Percentiles rank a stretch among this genome's conserved stretches.
These are phyloP conservation scores for Eulacestoma nigropectus DNA, from an alignment of 2,113 vertebrate genomes.

Conservation along the genomic window DNA sequence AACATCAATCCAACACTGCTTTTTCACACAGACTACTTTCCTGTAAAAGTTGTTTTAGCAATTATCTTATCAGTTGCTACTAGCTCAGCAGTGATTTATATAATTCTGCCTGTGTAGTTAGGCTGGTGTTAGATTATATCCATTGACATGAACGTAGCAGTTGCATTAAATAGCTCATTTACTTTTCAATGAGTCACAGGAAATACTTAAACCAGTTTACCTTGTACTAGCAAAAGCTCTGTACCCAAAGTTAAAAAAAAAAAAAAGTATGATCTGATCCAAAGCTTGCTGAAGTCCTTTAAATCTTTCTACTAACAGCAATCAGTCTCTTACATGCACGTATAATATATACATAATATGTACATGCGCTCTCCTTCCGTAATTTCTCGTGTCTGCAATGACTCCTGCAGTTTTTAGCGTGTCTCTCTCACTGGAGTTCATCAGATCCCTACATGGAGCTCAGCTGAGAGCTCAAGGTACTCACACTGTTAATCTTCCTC, in stretches of 20 bases:
- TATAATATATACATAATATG: not conserved
- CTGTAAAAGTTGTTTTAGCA: conserved; percentile 1
- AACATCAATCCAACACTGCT: not conserved
- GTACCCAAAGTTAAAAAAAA: not conserved
- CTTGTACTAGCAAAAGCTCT: not conserved
- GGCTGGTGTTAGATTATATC: not conserved
- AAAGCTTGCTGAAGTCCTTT: not conserved
- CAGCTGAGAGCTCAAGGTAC: not conserved
- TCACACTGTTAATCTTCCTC: not conserved
- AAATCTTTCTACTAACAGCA: not conserved
- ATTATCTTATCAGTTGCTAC: conserved; percentile 44
- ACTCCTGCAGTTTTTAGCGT: not conserved
- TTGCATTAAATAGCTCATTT: conserved; percentile 26
- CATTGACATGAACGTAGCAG: not conserved
- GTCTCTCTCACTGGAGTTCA: not conserved
- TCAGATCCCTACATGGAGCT: not conserved
- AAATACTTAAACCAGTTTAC: conserved; percentile 22
- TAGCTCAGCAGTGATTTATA: not conserved
- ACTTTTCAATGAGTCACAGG: conserved; percentile 41
- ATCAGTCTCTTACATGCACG: not conserved
- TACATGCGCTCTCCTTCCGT: not conserved
- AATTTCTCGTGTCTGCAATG: not conserved
- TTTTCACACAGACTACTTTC: conserved; percentile 5
- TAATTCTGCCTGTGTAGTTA: not conserved
- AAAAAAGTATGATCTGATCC: not conserved